These are phyloP conservation scores for Limnephilus rhombicus DNA, from an alignment of 2,888 invertebrate genomes.

Conservation along the genomic window DNA sequence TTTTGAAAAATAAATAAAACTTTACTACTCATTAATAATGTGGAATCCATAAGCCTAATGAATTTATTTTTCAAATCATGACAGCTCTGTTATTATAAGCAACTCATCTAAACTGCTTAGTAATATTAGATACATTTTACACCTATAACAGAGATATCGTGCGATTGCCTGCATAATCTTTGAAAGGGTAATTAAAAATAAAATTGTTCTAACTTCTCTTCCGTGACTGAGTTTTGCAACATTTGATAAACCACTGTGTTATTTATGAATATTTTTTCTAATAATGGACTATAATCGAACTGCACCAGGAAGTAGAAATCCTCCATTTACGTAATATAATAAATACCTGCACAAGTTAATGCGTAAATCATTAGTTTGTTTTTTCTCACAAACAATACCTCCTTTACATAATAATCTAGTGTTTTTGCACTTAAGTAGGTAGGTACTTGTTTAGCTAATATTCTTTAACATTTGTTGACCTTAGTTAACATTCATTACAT, in stretches of 20 bases:
- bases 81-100: too few relatives aligned
- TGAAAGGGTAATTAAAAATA: background rate
- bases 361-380: background rate
- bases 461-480: background rate
- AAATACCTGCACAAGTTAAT: background rate
- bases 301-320: background rate
- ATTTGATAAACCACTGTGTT: slow-evolving; percentile 14
- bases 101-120: background rate
- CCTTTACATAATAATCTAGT: background rate
- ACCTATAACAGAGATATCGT: background rate
- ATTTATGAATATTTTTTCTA: background rate
- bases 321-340: background rate
- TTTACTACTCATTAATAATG: too few relatives aligned
- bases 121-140: background rate
- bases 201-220: background rate
- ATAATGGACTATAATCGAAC: background rate
- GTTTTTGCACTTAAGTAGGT: background rate
- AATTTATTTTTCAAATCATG: too few relatives aligned
- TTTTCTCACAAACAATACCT: background rate
- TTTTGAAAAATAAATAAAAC: too few relatives aligned
- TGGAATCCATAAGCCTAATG: too few relatives aligned
- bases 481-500: background rate
- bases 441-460: background rate
- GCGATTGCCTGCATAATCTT: background rate
- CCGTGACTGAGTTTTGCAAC: slow-evolving; percentile 32